These are phyloP conservation scores for Callithrix jacchus DNA, from an alignment of 2,113 vertebrate genomes.

Conservation along the genomic window DNA sequence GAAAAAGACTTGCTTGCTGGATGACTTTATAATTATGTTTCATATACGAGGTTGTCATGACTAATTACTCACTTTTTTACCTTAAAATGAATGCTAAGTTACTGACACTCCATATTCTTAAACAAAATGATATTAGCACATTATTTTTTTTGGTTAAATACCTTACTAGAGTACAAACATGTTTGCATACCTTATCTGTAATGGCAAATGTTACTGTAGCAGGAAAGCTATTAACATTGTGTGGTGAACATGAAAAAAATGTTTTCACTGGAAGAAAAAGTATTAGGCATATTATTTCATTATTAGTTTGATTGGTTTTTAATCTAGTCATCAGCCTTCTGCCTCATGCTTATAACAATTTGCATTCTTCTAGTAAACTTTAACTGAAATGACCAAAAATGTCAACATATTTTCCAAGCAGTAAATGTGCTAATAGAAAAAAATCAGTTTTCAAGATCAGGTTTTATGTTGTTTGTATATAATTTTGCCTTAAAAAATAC, in stretches of 20 bases:
- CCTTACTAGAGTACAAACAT: neutral
- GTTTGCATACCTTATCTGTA: slow-evolving; percentile 24
- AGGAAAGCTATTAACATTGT: neutral
- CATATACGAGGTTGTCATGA: neutral
- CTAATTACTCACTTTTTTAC: slow-evolving; percentile 47
- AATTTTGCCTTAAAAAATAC: neutral
- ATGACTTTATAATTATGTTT: slow-evolving; percentile 51
- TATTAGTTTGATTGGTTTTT: slow-evolving; percentile 49
- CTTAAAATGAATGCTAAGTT: slow-evolving; percentile 16
- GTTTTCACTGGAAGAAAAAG: neutral
- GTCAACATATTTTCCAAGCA: neutral
- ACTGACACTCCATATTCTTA: neutral
- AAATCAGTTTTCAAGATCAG: neutral
- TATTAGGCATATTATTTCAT: slow-evolving; percentile 29
- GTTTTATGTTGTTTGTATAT: neutral
- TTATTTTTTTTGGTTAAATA: slow-evolving; percentile 32
- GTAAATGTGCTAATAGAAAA: neutral
- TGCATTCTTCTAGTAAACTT: slow-evolving; percentile 20
- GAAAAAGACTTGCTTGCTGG: neutral
- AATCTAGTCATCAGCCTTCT: neutral
- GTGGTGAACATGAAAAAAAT: neutral
- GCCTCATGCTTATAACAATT: neutral
- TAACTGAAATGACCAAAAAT: neutral
- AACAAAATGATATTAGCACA: slow-evolving; percentile 26
- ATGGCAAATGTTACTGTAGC: neutral